phyloP scores from a whole-genome alignment of 2,888 invertebrate species.

The Meiosimyza decipiens region DNA sequence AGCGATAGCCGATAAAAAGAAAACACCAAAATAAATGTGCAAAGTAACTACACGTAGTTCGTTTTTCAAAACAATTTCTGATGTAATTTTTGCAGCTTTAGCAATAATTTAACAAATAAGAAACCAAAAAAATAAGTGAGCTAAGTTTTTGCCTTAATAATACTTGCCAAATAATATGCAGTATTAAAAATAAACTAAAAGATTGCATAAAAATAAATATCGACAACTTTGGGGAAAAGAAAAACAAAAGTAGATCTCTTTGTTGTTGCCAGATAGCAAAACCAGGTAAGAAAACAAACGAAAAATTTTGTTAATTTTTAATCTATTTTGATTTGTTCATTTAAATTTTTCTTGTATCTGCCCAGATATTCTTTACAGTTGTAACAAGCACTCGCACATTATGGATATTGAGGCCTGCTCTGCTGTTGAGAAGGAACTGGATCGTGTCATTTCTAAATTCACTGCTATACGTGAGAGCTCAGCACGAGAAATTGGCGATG shows the following conservation, averaged over 20 bases:
- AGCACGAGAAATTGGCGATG: slow-evolving; percentile 60
- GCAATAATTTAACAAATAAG: no score
- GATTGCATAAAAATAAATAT: slow-evolving; percentile 11
- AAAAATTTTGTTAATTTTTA: not conserved
- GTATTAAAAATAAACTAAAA: not conserved
- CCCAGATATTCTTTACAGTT: not conserved
- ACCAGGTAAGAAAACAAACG: not conserved
- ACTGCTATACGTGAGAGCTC: slow-evolving; percentile 63
- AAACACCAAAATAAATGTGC: no score
- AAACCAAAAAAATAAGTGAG: no score
- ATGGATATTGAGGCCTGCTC: slow-evolving; percentile 63
- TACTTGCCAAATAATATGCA: no score
- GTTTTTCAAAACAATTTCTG: no score
- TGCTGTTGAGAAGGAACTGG: slow-evolving; percentile 66
- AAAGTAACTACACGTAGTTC: no score
- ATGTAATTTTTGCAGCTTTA: no score
- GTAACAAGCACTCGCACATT: slow-evolving; percentile 12
- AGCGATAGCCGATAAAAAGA: no score
- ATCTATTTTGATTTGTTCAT: no score
- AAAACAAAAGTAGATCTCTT: slow-evolving; percentile 8
- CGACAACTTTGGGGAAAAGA: not conserved
- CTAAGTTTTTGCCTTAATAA: no score
- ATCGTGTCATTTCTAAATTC: slow-evolving; percentile 64
- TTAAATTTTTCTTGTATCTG: no score
- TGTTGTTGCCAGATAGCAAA: not conserved